Evolutionary conservation across 2,888 invertebrate species (phyloP), one percentile per base, ranked within the genome.

Genomic region (Metopia argyrocephala): DNA sequence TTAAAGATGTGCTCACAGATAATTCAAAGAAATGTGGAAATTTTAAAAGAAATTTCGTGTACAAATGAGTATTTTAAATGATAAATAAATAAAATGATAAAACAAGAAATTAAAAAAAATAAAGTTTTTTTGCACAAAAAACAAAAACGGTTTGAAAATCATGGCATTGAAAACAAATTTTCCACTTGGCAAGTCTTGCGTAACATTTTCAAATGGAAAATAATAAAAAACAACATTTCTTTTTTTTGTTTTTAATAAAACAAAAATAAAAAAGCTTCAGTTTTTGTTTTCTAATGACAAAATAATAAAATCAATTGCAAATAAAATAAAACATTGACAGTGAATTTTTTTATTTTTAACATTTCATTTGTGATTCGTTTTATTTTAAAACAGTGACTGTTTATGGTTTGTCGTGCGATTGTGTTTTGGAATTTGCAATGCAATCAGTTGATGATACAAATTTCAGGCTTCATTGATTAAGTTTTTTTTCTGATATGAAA

Each of bases 171-270:
- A 78, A 81, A 78, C 74, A 78, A 74, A 81, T 81, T 81, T 81
- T 81, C 81, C 81, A 81, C 81, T 74, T 81, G 81, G 78, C 78
- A 81, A 54, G 65, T 81, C 81, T 81, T 81, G 81, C 81, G 78
- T 81, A 81, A 81, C 78, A 59, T 66, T 69, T 52, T 21, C 80
- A 52, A 81, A 76, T 76, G 50, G 54, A 76, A 76, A 76, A 68
- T 74, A 23, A 62, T 73, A 5, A 56, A 57, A 12, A 73, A 50
- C 64, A 73, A 21, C 62, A 7, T 59, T 50, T 38, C 31, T 25
- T 9, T 31, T 66, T 64, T 48, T 27, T 57, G 57, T 76, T 7
- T n/a, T 1, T 48, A 28, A 52, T 68, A 52, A 59, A 54, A 61
- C n/a, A n/a, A n/a, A n/a, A n/a, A n/a, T n/a, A n/a, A n/a, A n/a